Conservation (phyloP, 2,888 invertebrate species). For the Drosophila gaucha region DNA sequence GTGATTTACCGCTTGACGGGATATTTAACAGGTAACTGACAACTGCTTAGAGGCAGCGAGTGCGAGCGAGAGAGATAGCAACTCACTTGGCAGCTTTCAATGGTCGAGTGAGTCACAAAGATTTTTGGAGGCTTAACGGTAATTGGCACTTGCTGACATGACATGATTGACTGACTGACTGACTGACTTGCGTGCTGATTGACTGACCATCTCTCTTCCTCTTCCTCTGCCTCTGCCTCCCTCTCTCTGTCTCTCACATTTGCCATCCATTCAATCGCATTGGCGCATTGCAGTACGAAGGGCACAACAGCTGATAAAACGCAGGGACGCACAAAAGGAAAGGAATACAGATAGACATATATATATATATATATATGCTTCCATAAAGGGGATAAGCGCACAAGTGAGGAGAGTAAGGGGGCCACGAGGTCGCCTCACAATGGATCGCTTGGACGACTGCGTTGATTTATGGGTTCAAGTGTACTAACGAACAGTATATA, state of each 20-base stretch:
- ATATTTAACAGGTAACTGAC: constrained; percentile 25
- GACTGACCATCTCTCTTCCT: not conserved
- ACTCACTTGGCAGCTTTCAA: constrained; percentile 48
- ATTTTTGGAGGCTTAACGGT: constrained; percentile 49
- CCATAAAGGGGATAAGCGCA: constrained; percentile 10
- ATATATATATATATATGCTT: not conserved
- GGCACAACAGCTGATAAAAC: constrained; percentile 46
- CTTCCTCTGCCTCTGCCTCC: not conserved
- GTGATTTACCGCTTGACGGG: constrained; percentile 32
- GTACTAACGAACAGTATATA: constrained; percentile 13
- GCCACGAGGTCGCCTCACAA: constrained; percentile 46
- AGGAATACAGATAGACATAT: not conserved
- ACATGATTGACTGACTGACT: constrained; percentile 23
- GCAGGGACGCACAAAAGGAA: constrained; percentile 27
- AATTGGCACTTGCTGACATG: constrained; percentile 65
- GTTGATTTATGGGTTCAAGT: constrained; percentile 62
- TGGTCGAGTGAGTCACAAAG: constrained; percentile 61
- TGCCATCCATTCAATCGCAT: not conserved
- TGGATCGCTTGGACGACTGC: constrained; percentile 44
- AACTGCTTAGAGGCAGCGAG: not conserved
- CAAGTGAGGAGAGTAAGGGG: constrained; percentile 14
- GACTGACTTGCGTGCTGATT: not conserved
- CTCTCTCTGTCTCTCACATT: not conserved
- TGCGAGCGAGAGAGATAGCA: not conserved
- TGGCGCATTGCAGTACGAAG: constrained; percentile 64